phyloP scores from a whole-genome alignment of 1,140 invertebrate species.

The Pogonomyrmex barbatus region DNA sequence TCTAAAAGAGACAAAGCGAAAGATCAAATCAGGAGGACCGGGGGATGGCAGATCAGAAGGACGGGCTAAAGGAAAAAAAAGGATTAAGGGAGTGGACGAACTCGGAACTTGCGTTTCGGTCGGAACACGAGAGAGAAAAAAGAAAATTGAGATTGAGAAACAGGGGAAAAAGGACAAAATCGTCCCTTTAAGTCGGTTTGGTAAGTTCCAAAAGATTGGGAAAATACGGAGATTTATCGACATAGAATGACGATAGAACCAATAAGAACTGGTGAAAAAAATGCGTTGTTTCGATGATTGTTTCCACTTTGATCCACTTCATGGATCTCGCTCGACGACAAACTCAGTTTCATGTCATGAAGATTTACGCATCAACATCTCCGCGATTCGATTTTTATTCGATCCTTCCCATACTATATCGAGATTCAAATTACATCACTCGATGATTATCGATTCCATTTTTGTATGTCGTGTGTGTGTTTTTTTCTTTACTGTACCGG shows the following conservation, averaged over 20 bases:
- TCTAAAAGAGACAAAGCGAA: conserved; percentile 55
- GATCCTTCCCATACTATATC: neutral
- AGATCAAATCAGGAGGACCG: conserved; percentile 9
- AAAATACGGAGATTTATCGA: conserved; percentile 2
- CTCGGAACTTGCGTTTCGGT: conserved; percentile 51
- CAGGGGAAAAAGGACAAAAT: neutral
- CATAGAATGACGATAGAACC: neutral
- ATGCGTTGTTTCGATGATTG: neutral
- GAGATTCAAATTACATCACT: conserved; percentile 22
- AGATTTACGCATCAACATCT: conserved; percentile 12
- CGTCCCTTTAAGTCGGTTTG: conserved; percentile 8
- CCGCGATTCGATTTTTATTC: neutral
- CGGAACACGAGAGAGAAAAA: conserved; percentile 54
- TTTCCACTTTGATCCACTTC: neutral
- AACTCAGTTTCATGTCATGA: neutral
- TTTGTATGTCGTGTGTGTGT: neutral
- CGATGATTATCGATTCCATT: conserved; percentile 46
- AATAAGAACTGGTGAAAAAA: neutral
- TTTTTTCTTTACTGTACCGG: conserved; percentile 31
- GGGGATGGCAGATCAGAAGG: neutral
- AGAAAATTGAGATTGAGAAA: neutral
- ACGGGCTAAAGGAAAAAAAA: neutral
- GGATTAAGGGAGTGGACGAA: conserved; percentile 12
- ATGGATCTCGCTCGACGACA: neutral
- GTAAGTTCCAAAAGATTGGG: neutral